Base-by-base conservation (phyloP, 2,113 vertebrate species). In the Nipponia nippon region DNA sequence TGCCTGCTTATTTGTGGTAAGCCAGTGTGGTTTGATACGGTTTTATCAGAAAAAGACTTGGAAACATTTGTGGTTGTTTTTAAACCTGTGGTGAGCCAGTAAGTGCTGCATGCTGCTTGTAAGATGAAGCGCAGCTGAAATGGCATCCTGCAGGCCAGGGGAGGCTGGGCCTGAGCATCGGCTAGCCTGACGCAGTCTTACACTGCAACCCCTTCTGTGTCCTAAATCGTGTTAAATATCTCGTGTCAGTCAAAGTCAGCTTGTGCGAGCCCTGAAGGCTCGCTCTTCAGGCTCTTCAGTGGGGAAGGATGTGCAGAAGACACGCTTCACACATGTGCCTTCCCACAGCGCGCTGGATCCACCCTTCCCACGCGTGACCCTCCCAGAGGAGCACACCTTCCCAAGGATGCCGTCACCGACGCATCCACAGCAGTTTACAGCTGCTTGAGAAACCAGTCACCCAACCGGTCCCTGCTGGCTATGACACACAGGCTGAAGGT, bases 311-410 rank as follows among this genome's bases (percentile, higher is more conserved):
- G 10, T 26, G 55, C 56, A 61, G 34, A 40, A 53, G 52, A 61
- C 5, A 38, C 21, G 40, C 19, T 75, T 61, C 34, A 30, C 16
- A 19, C 0, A 0, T 1, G 11, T 11, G 7, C 18, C 40, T 42
- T 42, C 40, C 77, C 52, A 81, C 67, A 30, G 29, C 1, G 12
- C 0, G 0, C 29, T 36, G 65, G 46, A 56, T 65, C 53, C 50
- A 18, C 9, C 32, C 10, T 38, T 77, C 49, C 21, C 81, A 56
- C 20, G 9, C 19, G 2, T 0, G 1, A 50, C n/a, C 13, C 30
- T 42, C 44, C 34, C 34, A 12, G n/a, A 71, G 52, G 29, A 23
- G 38, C 34, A 30, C 29, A 12, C 13, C 21, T 83, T 77, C 62
- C 62, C 34, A 26, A 36, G 47, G 47, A n/a, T 2, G 4, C 32